Evolutionary conservation across 2,797 vertebrate species (phyloP).

Genomic region (Enteromius fasciolatus): DNA sequence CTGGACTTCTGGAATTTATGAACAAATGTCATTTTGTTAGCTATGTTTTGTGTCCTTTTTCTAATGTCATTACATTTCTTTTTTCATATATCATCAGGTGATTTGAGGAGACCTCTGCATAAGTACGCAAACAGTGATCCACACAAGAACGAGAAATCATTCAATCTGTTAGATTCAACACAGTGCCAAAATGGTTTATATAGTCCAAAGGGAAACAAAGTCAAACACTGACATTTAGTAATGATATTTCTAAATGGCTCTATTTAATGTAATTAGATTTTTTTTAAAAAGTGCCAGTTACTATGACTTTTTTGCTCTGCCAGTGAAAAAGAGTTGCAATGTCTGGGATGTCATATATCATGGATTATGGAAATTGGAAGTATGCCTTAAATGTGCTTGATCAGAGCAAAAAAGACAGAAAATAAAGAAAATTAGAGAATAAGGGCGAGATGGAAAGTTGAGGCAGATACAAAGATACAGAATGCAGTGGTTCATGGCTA

Average conservation of each 20-base stretch:
- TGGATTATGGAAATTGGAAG: not conserved
- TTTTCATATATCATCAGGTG: not conserved
- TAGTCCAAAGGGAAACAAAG: not conserved
- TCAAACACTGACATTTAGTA: not conserved
- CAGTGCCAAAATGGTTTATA: not conserved
- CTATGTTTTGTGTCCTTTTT: not conserved
- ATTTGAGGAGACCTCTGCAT: not conserved
- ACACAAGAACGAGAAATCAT: not conserved
- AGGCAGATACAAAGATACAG: not conserved
- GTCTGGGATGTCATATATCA: not conserved
- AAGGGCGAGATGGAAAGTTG: not conserved
- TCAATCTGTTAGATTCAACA: not conserved
- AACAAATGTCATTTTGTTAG: slow-evolving; percentile 10
- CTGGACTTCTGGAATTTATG: slow-evolving; percentile 3
- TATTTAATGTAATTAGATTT: not conserved
- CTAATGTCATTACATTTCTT: not conserved
- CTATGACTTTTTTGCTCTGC: not conserved
- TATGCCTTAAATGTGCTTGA: not conserved
- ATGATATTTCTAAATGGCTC: not conserved
- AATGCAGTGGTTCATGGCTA: not conserved
- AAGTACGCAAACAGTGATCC: not conserved
- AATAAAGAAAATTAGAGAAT: not conserved
- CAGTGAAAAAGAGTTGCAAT: not conserved
- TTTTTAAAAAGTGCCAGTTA: not conserved
- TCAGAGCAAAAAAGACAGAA: not conserved